Evolutionary conservation across 2,113 vertebrate species (phyloP).

Genomic region (Pedetes capensis): DNA sequence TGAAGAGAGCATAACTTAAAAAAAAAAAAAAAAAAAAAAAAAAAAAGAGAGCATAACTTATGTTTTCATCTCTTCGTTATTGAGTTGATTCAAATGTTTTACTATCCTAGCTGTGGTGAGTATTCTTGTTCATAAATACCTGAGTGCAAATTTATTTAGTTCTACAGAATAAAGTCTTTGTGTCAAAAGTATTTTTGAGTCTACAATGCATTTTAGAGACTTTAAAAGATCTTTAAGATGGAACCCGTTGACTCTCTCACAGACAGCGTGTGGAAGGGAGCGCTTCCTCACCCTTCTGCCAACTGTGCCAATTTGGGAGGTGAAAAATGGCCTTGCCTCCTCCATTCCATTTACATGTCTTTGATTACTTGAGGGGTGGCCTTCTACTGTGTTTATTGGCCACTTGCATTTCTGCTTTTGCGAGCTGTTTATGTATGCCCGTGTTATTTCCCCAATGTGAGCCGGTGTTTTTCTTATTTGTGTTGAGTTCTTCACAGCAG

Average conservation of each 20-base stretch:
- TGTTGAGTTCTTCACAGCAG: neutral
- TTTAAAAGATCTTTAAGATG: neutral
- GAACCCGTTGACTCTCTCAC: neutral
- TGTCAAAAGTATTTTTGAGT: neutral
- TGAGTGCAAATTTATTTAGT: neutral
- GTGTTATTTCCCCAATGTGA: neutral
- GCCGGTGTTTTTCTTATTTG: neutral
- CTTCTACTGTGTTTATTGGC: conserved; percentile 3
- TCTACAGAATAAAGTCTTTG: neutral
- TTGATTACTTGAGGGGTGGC: conserved; percentile 48
- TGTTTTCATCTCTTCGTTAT: neutral
- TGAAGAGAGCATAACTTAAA: neutral
- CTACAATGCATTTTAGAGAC: neutral
- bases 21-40: too few relatives aligned
- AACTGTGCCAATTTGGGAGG: conserved; percentile 47
- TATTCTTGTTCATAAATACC: neutral
- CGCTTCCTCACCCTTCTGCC: conserved; percentile 29
- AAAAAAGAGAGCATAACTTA: neutral
- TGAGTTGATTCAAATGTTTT: neutral
- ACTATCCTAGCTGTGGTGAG: neutral
- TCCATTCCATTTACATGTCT: conserved; percentile 58
- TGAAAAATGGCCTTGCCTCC: conserved; percentile 11
- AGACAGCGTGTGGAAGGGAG: neutral
- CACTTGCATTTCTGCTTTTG: neutral
- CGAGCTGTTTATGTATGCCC: neutral